These are phyloP conservation scores for Phataginus tricuspis DNA, from an alignment of 2,797 vertebrate species.

Conservation along the genomic window DNA sequence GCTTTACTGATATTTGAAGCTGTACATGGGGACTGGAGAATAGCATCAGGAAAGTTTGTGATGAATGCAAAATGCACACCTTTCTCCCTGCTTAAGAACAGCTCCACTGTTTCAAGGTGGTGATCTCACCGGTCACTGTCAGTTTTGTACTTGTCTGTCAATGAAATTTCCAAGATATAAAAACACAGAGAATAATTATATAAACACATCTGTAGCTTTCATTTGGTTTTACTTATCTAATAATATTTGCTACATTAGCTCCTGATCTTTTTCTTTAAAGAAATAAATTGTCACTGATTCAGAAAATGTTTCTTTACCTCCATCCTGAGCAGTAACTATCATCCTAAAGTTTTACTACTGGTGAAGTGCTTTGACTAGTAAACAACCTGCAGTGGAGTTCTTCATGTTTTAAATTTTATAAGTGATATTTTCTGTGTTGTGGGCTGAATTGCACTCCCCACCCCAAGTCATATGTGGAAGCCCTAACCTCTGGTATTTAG, in stretches of 20 bases:
- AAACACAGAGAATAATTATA: neutral
- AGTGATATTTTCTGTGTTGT: neutral
- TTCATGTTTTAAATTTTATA: neutral
- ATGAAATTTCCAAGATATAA: neutral
- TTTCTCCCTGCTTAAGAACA: neutral
- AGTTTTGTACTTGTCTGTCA: neutral
- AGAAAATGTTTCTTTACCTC: neutral
- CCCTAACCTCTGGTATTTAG: neutral
- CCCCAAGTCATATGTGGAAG: neutral
- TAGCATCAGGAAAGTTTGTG: neutral
- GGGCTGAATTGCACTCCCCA: neutral
- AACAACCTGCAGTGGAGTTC: neutral
- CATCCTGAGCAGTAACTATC: neutral
- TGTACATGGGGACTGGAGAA: neutral
- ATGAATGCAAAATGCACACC: neutral
- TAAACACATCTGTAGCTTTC: neutral
- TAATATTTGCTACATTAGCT: neutral
- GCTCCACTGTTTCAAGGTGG: neutral
- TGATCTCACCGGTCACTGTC: neutral
- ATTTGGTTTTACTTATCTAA: neutral
- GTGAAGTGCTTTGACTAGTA: neutral
- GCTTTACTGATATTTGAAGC: neutral
- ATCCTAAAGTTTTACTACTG: neutral
- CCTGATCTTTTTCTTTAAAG: neutral
- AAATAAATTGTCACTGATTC: neutral